A percentile compares a stretch with the other conserved stretches of the same genome.
Conservation (phyloP, 2,888 invertebrate genomes). For the Mactromeris polynyma region DNA sequence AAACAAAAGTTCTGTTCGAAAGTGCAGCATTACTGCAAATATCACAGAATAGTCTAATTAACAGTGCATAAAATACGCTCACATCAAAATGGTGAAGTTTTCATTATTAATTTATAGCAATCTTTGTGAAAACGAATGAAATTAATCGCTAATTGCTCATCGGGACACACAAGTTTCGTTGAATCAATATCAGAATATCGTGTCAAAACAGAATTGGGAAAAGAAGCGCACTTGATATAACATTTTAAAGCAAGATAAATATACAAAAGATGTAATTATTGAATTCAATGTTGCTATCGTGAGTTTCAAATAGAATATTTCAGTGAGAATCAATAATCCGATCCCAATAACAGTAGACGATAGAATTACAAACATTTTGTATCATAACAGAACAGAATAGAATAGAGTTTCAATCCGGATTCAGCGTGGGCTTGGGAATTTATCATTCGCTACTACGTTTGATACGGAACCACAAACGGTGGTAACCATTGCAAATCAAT, state of each 20-base stretch:
- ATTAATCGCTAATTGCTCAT: not conserved
- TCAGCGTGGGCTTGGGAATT: not conserved
- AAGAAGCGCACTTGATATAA: not conserved
- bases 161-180: not conserved
- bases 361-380: slow-evolving; percentile 11
- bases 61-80: not conserved
- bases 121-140: slow-evolving; percentile 10
- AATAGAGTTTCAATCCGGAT: not conserved
- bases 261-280: slow-evolving; percentile 17
- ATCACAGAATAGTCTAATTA: not conserved
- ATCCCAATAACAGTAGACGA: not conserved
- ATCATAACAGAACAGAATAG: not conserved
- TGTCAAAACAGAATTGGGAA: not conserved
- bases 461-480: not conserved
- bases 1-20: no score
- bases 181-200: not conserved
- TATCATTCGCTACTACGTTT: not conserved
- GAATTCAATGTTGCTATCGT: slow-evolving; percentile 3
- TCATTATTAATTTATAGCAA: slow-evolving; percentile 8
- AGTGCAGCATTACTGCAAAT: not conserved
- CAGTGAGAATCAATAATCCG: not conserved
- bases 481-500: not conserved
- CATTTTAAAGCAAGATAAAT: slow-evolving; percentile 1
- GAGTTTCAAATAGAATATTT: slow-evolving; percentile 18
- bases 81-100: not conserved